phyloP scores from a whole-genome alignment of 2,113 vertebrate species.

The Bolborhynchus lineola region DNA sequence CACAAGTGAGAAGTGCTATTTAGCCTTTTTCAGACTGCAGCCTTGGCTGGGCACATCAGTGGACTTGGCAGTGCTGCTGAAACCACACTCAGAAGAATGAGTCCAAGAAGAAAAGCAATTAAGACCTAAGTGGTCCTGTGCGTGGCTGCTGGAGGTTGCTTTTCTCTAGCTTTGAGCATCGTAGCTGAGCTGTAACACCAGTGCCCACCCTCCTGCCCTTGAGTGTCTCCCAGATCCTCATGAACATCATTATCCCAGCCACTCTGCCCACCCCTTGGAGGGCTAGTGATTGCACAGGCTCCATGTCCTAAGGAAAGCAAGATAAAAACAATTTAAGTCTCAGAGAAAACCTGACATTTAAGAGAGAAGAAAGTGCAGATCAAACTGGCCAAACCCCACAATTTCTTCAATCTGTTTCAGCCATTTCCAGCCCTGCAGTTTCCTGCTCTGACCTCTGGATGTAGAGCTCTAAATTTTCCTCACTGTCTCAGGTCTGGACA shows the following conservation, averaged over 20 bases:
- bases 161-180: background rate
- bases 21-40: background rate
- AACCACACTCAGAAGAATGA: background rate
- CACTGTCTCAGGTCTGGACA: background rate
- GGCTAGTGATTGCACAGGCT: background rate
- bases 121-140: background rate
- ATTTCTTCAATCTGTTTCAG: background rate
- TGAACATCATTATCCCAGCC: background rate
- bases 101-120: background rate
- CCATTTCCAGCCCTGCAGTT: background rate
- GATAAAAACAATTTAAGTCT: background rate
- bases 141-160: background rate
- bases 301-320: background rate
- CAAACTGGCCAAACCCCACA: accelerated
- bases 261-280: background rate
- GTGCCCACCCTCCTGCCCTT: background rate
- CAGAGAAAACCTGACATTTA: background rate
- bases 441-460: background rate
- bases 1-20: background rate
- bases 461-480: background rate
- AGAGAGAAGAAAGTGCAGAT: background rate
- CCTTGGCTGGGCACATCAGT: background rate
- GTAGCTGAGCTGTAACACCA: background rate
- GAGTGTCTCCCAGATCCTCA: background rate
- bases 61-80: background rate